Percentiles rank a stretch among this genome's conserved stretches.
phyloP scores from a whole-genome alignment of 2,888 invertebrate genomes.

The Drosophila siamana region DNA sequence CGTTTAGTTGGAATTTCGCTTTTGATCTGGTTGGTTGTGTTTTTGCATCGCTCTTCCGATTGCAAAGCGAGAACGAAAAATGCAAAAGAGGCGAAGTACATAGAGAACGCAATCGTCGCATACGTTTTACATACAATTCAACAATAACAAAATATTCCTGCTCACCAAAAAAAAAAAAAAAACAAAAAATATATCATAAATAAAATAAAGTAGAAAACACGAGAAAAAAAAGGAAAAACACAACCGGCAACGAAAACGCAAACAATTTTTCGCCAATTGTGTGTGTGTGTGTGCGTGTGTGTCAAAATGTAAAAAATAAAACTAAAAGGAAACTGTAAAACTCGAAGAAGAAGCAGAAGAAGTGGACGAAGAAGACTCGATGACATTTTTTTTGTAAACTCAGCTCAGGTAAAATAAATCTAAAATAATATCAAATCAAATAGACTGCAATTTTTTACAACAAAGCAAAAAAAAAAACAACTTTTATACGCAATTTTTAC shows the following conservation, averaged over 20 bases:
- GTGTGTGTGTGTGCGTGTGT: conserved; percentile 27
- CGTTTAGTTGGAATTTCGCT: conserved; percentile 85
- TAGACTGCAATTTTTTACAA: conserved; percentile 64
- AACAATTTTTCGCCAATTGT: conserved; percentile 39
- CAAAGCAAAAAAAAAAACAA: background rate
- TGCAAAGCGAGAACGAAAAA: conserved; percentile 57
- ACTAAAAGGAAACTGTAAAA: too few species aligned
- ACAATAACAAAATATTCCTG: conserved; percentile 39
- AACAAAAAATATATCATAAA: conserved; percentile 8
- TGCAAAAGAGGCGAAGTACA: conserved; percentile 60
- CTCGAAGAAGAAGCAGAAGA: too few species aligned
- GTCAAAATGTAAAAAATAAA: conserved; percentile 27
- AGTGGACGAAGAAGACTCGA: too few species aligned
- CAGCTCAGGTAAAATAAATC: conserved; percentile 72
- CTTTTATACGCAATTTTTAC: conserved; percentile 23
- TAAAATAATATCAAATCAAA: conserved; percentile 39
- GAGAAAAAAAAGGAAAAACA: conserved; percentile 18
- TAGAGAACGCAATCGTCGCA: conserved; percentile 42
- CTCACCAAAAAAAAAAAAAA: conserved; percentile 39
- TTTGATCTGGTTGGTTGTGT: conserved; percentile 84
- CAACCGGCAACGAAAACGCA: conserved; percentile 30
- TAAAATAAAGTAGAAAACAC: conserved; percentile 6
- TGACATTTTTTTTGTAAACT: conserved; percentile 55
- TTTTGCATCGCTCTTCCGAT: conserved; percentile 57
- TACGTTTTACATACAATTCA: conserved; percentile 38